A percentile compares a stretch with the other conserved stretches of the same genome.
Evolutionary conservation across 2,113 vertebrate genomes (phyloP).

Genomic region (Acinonyx jubatus): DNA sequence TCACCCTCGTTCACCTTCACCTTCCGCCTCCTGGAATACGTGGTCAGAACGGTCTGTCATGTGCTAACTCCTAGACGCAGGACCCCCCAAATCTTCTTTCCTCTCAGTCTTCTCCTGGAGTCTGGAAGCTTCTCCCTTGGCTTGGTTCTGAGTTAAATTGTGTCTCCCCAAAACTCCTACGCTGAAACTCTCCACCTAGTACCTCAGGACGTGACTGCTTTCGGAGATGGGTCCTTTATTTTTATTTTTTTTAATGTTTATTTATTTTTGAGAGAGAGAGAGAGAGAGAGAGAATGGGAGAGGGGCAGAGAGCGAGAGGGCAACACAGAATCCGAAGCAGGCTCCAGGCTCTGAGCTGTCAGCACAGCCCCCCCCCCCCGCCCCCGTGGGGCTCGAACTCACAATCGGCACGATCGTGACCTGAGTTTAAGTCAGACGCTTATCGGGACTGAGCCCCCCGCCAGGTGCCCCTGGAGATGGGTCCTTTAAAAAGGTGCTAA

Average conservation of each 20-base stretch:
- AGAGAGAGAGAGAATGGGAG: too few species aligned
- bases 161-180: not conserved
- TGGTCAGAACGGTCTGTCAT: not conserved
- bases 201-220: not conserved
- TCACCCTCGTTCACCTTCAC: not conserved
- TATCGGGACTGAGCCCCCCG: too few species aligned
- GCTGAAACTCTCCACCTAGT: not conserved
- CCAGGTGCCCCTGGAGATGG: too few species aligned
- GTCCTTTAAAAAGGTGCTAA: not conserved
- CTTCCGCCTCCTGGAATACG: not conserved
- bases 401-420: too few species aligned
- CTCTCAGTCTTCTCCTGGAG: not conserved
- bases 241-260: too few species aligned
- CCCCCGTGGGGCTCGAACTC: too few species aligned
- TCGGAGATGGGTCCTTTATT: not conserved
- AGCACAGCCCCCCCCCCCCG: too few species aligned
- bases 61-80: not conserved
- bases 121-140: not conserved
- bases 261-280: too few species aligned
- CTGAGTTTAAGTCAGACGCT: too few species aligned
- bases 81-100: not conserved
- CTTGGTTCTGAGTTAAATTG: not conserved
- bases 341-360: too few species aligned
- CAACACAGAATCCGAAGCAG: too few species aligned
- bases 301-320: too few species aligned